These are phyloP conservation scores for Clistopyga incitator DNA, from an alignment of 2,888 invertebrate genomes.

Conservation along the genomic window DNA sequence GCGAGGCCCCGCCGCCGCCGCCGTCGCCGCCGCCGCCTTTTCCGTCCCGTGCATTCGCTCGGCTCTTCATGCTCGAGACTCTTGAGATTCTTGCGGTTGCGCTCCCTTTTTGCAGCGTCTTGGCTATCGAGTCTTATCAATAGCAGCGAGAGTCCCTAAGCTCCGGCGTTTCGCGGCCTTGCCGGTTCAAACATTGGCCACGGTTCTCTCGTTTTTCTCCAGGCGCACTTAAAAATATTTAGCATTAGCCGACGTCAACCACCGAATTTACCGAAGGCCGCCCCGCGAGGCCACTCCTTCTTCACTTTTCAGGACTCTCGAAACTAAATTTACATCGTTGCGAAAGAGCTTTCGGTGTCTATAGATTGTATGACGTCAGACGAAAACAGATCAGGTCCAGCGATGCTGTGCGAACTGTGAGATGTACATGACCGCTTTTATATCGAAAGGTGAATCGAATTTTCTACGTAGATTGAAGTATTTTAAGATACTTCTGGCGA, in stretches of 20 bases:
- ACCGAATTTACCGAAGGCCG: background rate
- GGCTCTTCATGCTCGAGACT: conserved; percentile 3
- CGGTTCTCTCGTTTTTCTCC: conserved; percentile 23
- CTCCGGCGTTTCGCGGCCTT: conserved; percentile 3
- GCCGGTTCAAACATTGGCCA: conserved; percentile 24
- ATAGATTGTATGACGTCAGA: conserved; percentile 5
- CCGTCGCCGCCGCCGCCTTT: conserved; percentile 1
- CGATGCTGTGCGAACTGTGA: background rate
- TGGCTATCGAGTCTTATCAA: conserved; percentile 41
- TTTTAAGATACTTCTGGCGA: too few species aligned
- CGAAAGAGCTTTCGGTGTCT: conserved; percentile 15
- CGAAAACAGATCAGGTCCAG: conserved; percentile 42
- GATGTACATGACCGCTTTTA: background rate
- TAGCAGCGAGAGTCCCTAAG: conserved; percentile 14
- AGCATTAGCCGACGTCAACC: conserved; percentile 14
- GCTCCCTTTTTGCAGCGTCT: conserved; percentile 5
- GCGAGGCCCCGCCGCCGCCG: conserved; percentile 21
- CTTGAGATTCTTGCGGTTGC: conserved; percentile 4
- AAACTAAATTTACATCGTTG: conserved; percentile 3
- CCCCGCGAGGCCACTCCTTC: background rate
- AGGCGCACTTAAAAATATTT: background rate
- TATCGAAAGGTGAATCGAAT: background rate
- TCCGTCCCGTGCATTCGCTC: conserved; percentile 10
- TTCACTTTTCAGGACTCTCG: conserved; percentile 15
- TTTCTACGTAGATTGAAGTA: background rate